Base-by-base conservation (phyloP, 2,888 invertebrate species). In the Synergus japonicus region DNA sequence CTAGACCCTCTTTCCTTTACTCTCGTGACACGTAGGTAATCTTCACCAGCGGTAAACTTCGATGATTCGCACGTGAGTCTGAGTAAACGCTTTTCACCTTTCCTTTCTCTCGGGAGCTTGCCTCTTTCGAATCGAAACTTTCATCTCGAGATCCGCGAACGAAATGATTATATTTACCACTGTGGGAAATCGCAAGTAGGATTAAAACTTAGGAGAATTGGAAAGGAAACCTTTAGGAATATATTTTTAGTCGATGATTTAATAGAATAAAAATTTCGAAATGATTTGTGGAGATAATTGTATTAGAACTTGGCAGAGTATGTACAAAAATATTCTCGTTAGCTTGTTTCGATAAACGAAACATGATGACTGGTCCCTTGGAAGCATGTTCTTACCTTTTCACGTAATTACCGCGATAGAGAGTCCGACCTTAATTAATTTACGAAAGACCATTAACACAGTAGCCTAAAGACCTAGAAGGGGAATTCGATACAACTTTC, bases 31-130 rank as follows among this genome's bases (percentile, higher is more conserved):
- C 73, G 54, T 73, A 58, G 49, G 73, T 73, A 73, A 73, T 73
- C 73, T 73, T 73, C 73, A 73, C 54, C 73, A 73, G 73, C 73
- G 73, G 73, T 73, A 73, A 73, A 73, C 73, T 73, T 73, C 29
- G 73, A 73, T 54, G 73, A 58, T 73, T 73, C 73, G 73, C 54
- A 73, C 73, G 73, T 73, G 73, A 73, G 73, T 12, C 18, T 73
- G 73, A 73, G 73, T 73, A 73, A 73, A 54, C 73, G 73, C 73
- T 73, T 54, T 73, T 73, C 73, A 73, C 73, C 73, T 41, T 58
- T 73, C 54, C 73, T 37, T 73, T 73, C 73, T 73, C 73, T 41
- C 73, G 73, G 54, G 73, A 73, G 73, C 37, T 73, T 73, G 73
- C 73, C 73, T 73, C 54, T 54, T 73, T 58, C 69, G 54, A n/a